Evolutionary conservation across 2,888 invertebrate species (phyloP), one percentile per base, ranked within the genome.

Genomic region (Netelia melanura): DNA sequence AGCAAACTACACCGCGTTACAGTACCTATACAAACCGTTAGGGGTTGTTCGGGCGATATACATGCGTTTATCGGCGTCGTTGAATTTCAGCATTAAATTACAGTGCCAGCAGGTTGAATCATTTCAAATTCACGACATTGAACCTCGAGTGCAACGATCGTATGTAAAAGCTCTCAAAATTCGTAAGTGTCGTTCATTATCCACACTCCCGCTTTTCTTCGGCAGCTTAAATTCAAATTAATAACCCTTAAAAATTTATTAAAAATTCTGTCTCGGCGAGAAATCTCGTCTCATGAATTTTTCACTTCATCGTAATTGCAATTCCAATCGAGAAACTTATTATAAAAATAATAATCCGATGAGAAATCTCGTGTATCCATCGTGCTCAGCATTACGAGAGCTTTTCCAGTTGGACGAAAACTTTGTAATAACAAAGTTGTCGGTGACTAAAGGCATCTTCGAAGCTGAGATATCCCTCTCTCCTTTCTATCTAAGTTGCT

Each of bases 1-100:
- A 71, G 38, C 79, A 77, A 81, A 54, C 64, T 76, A 84, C 78
- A 64, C 44, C 21, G 84, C 52, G 48, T 72, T 81, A 81, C 56
- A 77, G 84, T 23, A 71, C 21, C 21, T 21, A 21, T 81, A 84
- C 44, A 68, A 23, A 61, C 84, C 52, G 67, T 84, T 77, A 77
- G 77, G 67, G 76, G 77, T 74, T 84, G 76, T 72, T 70, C 62
- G 77, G 67, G 88, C 86, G 87, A 89, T 89, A 87, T 83, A 87
- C 87, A 87, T 87, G 89, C 88, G 88, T 88, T 91, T 89, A 89
- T 91, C 90, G 88, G 85, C 84, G 78, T 86, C 81, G 82, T 84
- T 86, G 82, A 83, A 86, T 90, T 90, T 89, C 84, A 75, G 74
- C 68, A 86, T 64, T 89, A 87, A 91, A 91, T 90, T 90, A 90